Conservation (phyloP, 2,888 invertebrate species). For the Ophion costatus region DNA sequence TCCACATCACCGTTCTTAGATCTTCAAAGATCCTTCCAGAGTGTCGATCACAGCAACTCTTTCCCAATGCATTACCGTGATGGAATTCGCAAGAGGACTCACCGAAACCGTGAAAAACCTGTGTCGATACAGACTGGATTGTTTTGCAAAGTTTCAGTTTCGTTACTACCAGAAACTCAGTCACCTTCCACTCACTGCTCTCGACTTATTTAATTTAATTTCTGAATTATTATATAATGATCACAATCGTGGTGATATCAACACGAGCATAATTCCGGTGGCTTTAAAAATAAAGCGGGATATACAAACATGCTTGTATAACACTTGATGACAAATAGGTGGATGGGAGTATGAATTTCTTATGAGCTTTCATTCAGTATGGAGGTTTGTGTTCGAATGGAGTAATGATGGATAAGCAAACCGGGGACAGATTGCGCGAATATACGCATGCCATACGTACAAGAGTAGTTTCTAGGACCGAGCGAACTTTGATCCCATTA, state of each 20-base stretch:
- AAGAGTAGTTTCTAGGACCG: slow-evolving; percentile 13
- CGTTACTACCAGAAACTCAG: too few relatives aligned
- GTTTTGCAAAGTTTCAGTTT: too few relatives aligned
- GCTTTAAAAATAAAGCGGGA: background rate
- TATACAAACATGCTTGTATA: background rate
- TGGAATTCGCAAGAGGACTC: too few relatives aligned
- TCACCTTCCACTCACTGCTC: too few relatives aligned
- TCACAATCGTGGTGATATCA: slow-evolving; percentile 38
- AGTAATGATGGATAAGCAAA: slow-evolving; percentile 52
- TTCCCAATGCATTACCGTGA: too few relatives aligned
- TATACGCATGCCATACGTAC: slow-evolving; percentile 23
- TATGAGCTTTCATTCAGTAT: slow-evolving; percentile 50
- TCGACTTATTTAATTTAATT: too few relatives aligned
- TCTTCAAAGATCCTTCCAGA: background rate
- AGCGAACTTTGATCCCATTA: slow-evolving; percentile 55
- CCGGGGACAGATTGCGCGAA: slow-evolving; percentile 38
- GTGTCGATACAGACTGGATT: too few relatives aligned
- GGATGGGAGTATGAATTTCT: slow-evolving; percentile 37
- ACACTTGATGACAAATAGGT: slow-evolving; percentile 36
- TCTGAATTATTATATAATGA: too few relatives aligned
- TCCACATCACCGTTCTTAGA: too few relatives aligned
- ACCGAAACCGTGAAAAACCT: too few relatives aligned
- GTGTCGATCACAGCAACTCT: too few relatives aligned
- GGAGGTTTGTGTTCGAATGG: slow-evolving; percentile 31
- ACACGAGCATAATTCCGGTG: slow-evolving; percentile 5